These are phyloP conservation scores for Sericinus montela DNA, from an alignment of 2,888 invertebrate genomes.

Conservation along the genomic window DNA sequence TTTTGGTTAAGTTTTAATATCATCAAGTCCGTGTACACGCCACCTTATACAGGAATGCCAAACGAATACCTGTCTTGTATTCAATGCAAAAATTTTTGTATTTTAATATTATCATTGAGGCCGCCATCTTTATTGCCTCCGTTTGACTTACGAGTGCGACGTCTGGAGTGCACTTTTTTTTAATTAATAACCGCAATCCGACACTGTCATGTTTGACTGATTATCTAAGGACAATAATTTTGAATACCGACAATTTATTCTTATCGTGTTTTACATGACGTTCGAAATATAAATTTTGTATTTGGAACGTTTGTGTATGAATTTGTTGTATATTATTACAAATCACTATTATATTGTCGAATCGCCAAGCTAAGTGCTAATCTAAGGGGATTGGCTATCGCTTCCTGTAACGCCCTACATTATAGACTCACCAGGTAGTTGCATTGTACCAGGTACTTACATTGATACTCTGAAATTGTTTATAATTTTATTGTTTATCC, in stretches of 20 bases:
- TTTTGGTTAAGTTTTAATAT: no score
- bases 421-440: no score
- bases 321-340: not conserved
- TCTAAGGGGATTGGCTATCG: no score
- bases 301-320: not conserved
- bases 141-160: conserved; percentile 23
- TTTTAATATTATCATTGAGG: conserved; percentile 25
- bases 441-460: no score
- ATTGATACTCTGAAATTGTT: no score
- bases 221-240: not conserved
- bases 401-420: no score
- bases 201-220: conserved; percentile 13
- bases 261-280: not conserved
- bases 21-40: conserved; percentile 5
- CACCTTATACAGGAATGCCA: conserved; percentile 20
- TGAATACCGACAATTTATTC: not conserved
- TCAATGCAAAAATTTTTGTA: conserved; percentile 23
- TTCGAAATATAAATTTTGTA: not conserved
- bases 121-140: conserved; percentile 25
- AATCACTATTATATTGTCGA: no score
- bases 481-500: no score
- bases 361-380: no score
- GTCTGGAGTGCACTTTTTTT: not conserved
- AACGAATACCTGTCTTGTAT: conserved; percentile 17
- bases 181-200: conserved; percentile 12